phyloP scores from a whole-genome alignment of 2,888 invertebrate species.

The Eutolmus rufibarbis region DNA sequence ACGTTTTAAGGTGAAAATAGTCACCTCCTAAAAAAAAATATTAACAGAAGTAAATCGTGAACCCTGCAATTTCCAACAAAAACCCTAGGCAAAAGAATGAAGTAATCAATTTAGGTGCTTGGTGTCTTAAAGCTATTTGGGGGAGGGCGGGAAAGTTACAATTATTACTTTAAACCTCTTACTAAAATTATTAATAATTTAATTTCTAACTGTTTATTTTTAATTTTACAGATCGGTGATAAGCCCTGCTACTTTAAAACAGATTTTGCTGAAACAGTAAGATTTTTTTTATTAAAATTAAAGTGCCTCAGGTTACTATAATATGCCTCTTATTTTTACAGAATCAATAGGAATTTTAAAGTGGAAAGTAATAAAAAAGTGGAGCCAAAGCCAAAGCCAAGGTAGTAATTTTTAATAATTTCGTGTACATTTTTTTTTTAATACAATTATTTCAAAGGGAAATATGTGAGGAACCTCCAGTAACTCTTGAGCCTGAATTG shows the following conservation, averaged over 20 bases:
- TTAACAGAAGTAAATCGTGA: no score
- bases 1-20: no score
- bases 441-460: neutral
- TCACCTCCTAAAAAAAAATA: no score
- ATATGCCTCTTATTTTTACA: neutral
- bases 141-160: neutral
- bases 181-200: neutral
- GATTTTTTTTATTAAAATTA: neutral
- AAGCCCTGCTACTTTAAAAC: neutral
- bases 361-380: neutral
- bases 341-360: neutral
- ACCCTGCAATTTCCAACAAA: neutral
- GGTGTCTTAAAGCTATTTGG: neutral
- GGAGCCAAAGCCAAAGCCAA: neutral
- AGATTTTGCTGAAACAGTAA: neutral
- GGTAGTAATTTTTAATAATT: neutral
- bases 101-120: neutral
- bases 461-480: slow-evolving; percentile 45
- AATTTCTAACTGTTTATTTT: neutral
- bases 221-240: neutral
- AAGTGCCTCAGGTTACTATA: neutral
- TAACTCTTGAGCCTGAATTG: slow-evolving; percentile 50
- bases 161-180: neutral
- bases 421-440: neutral
- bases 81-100: neutral